Evolutionary conservation across 2,888 invertebrate genomes (phyloP).

Genomic region (Neelides folsomi): DNA sequence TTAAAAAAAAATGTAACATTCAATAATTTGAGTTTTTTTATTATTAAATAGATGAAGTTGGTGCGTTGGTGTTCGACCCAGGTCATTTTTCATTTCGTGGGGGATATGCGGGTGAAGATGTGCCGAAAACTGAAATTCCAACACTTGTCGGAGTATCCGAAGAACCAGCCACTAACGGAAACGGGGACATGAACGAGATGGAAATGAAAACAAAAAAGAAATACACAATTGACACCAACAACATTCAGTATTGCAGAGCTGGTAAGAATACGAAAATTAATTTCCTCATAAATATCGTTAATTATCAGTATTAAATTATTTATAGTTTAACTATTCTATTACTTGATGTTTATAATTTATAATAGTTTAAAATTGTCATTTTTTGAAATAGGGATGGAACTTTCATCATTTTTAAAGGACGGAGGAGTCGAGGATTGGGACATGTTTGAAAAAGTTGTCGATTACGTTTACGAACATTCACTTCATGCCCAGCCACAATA

Average conservation of each 20-base stretch:
- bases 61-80: conserved; percentile 92
- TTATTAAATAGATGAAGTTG: conserved; percentile 75
- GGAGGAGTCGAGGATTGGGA: conserved; percentile 99
- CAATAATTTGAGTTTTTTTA: background rate
- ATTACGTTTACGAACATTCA: conserved; percentile 85
- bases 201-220: conserved; percentile 42
- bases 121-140: conserved; percentile 97
- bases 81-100: conserved; percentile 80
- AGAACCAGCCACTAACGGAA: conserved; percentile 38
- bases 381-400: conserved; percentile 52
- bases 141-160: conserved; percentile 76
- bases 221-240: conserved; percentile 85
- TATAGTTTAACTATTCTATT: no score
- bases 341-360: no score
- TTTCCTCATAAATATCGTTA: no score
- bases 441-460: conserved; percentile 84
- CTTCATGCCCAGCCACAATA: conserved; percentile 87
- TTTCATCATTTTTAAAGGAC: conserved; percentile 87
- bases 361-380: no score
- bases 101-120: conserved; percentile 94
- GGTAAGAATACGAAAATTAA: no score
- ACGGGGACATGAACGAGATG: conserved; percentile 35
- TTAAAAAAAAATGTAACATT: no score
- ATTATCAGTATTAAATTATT: no score
- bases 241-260: conserved; percentile 75